A percentile compares a stretch with the other conserved stretches of the same genome.
phyloP scores from a whole-genome alignment of 2,888 invertebrate species.

The Colletes collaris region DNA sequence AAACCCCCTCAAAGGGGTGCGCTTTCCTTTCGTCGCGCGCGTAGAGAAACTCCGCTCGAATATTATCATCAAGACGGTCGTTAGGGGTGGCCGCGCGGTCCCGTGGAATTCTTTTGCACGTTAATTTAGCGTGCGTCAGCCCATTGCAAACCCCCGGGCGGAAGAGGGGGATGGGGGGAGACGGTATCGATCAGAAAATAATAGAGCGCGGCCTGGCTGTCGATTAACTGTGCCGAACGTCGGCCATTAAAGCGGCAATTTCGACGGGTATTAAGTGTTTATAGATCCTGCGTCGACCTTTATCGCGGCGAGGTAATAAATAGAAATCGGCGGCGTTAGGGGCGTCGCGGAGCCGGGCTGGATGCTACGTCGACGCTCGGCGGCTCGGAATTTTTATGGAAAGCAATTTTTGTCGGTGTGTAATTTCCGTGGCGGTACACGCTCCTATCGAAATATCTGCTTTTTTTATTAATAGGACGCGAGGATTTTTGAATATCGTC shows the following conservation, averaged over 20 bases:
- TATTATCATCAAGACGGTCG: slow-evolving; percentile 39
- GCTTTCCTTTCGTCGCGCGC: neutral
- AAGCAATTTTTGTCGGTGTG: slow-evolving; percentile 14
- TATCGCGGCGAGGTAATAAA: slow-evolving; percentile 17
- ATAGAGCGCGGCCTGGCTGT: slow-evolving; percentile 16
- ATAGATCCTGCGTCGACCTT: slow-evolving; percentile 17
- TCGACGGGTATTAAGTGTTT: slow-evolving; percentile 44
- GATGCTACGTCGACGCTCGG: neutral
- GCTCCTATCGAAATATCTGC: neutral
- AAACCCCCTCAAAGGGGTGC: slow-evolving; percentile 33
- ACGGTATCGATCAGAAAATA: slow-evolving; percentile 47
- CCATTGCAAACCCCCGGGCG: neutral
- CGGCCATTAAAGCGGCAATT: slow-evolving; percentile 30
- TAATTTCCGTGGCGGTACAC: slow-evolving; percentile 22
- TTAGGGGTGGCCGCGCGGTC: neutral
- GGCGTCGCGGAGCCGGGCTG: neutral
- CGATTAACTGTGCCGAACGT: slow-evolving; percentile 29
- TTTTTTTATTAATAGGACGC: slow-evolving; percentile 1
- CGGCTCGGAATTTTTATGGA: slow-evolving; percentile 13
- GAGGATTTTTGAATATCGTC: neutral
- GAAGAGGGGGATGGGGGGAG: neutral
- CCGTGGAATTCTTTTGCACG: slow-evolving; percentile 26
- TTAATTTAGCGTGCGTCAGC: slow-evolving; percentile 14
- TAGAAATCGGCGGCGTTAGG: neutral
- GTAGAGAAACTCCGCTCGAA: slow-evolving; percentile 19